A percentile compares a stretch with the other conserved stretches of the same genome.
phyloP scores from a whole-genome alignment of 35 echinoderm and acorn worm genomes.

The Lytechinus pictus region DNA sequence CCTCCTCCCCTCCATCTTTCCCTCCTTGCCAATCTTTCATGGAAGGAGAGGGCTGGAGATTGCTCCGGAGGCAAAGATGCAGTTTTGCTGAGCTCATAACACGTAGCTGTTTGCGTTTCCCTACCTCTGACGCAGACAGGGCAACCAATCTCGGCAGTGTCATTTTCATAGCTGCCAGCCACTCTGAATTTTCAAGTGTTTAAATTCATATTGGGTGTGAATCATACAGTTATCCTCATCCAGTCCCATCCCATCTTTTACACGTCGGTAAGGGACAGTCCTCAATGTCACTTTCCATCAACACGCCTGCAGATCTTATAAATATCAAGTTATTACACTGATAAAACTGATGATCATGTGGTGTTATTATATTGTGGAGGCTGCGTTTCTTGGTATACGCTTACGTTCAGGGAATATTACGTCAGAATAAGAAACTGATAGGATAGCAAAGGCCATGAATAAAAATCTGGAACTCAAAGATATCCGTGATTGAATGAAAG shows the following conservation, averaged over 20 bases:
- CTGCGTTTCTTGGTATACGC: neutral
- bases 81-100: constrained; percentile 1
- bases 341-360: neutral
- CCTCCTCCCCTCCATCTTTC: too few species aligned
- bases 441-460: neutral
- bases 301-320: neutral
- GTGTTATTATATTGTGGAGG: neutral
- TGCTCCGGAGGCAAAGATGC: neutral
- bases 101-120: constrained; percentile 1
- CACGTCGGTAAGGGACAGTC: neutral
- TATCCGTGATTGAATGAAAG: neutral
- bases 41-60: neutral
- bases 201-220: neutral
- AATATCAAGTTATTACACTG: neutral
- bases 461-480: neutral
- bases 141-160: constrained; percentile 16
- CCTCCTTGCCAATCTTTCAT: neutral
- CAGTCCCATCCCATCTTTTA: neutral
- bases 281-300: neutral
- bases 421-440: neutral
- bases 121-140: neutral
- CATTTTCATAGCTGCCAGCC: constrained; percentile 9
- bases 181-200: constrained; percentile 19
- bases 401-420: neutral
- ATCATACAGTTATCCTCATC: neutral